Percentiles rank a stretch among this genome's conserved stretches.
These are phyloP conservation scores for Geotrypetes seraphini DNA, from an alignment of 2,797 vertebrate species.

Conservation along the genomic window DNA sequence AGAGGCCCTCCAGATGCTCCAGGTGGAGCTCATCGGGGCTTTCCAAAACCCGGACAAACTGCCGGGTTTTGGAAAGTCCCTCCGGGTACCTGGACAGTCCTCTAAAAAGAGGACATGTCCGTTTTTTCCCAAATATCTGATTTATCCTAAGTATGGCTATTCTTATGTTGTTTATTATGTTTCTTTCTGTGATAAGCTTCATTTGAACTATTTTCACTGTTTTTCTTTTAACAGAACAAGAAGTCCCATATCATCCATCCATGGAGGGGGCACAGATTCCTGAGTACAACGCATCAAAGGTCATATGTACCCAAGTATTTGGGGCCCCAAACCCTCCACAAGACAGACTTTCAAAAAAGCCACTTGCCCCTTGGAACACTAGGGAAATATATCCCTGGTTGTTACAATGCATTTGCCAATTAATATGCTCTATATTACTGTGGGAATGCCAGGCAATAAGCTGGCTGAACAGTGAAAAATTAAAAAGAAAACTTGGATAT, in stretches of 20 bases:
- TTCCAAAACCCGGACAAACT: no score
- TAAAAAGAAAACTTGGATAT: neutral
- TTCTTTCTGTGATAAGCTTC: no score
- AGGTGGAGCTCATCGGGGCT: no score
- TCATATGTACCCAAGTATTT: neutral
- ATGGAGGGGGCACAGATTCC: constrained; percentile 6
- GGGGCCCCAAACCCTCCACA: neutral
- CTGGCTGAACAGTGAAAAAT: no score
- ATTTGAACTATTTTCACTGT: no score
- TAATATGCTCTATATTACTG: neutral
- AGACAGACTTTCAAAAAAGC: constrained; percentile 1
- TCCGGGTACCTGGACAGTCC: no score
- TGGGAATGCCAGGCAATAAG: rapidly evolving
- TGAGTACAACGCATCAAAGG: constrained; percentile 22
- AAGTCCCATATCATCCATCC: constrained; percentile 1
- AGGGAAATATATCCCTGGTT: neutral
- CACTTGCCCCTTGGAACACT: constrained; percentile 4
- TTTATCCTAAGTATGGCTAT: no score
- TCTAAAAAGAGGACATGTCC: no score
- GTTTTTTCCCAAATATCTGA: no score
- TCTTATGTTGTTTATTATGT: no score
- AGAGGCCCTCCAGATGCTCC: no score
- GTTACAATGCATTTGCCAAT: rapidly evolving
- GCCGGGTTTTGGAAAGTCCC: no score
- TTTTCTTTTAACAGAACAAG: constrained; percentile 27